These are phyloP conservation scores for Halichondria panicea DNA, from an alignment of 37 sponge, comb jelly and placozoan genomes.

Conservation along the genomic window DNA sequence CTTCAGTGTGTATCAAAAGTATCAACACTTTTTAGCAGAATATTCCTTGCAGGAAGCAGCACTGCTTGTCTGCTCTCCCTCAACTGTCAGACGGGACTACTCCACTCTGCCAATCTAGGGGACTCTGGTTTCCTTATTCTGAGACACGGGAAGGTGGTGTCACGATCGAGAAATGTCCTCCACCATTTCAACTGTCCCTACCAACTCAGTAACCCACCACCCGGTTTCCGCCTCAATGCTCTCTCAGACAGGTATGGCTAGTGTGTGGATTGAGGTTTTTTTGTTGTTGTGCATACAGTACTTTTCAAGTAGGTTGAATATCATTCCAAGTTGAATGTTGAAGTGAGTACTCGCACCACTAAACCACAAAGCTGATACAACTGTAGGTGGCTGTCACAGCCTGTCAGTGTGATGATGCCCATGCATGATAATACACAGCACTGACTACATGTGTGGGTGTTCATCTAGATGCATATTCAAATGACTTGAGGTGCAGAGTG, in stretches of 20 bases:
- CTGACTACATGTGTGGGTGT: too few species aligned
- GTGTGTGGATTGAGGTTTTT: neutral
- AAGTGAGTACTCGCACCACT: too few species aligned
- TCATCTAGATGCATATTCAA: too few species aligned
- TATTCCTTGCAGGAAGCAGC: constrained; percentile 57
- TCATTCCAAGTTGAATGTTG: too few species aligned
- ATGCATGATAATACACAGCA: too few species aligned
- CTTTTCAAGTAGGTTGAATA: neutral
- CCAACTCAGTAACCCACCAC: constrained; percentile 58
- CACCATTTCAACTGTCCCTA: constrained; percentile 75
- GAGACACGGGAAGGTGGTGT: constrained; percentile 30
- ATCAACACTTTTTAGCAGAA: too few species aligned
- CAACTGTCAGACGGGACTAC: constrained; percentile 29
- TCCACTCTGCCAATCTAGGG: constrained; percentile 63
- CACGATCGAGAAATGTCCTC: constrained; percentile 22
- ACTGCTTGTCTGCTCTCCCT: constrained; percentile 67
- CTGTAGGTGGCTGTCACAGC: neutral
- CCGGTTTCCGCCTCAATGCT: neutral
- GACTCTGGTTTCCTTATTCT: constrained; percentile 67
- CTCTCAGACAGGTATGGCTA: constrained; percentile 34
- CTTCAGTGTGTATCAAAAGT: too few species aligned
- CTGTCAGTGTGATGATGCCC: neutral
- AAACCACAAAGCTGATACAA: too few species aligned
- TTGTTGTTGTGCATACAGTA: neutral
- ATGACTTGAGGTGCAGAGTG: too few species aligned